Evolutionary conservation across 2,888 invertebrate species (phyloP), one percentile per base, ranked within the genome.

Genomic region (Ferdinandea cuprea): DNA sequence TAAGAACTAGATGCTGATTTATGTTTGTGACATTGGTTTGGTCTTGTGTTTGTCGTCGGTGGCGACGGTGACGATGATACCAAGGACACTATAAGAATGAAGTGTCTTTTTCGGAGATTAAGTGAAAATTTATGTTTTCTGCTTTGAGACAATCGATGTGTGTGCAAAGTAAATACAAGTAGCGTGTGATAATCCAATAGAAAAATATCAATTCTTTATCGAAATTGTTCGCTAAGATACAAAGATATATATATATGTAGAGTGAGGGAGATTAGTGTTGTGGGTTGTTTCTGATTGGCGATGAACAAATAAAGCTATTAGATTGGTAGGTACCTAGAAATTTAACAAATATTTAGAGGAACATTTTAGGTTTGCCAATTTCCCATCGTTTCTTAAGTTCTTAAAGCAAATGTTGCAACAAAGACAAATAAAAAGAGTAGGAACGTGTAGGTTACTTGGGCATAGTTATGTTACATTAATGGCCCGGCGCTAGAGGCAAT

Each of bases 31-130:
- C 21, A 54, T 15, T 54, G 37, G 40, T 37, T n/a, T n/a, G n/a
- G 35, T 25, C 21, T 13, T 50, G 9, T 48, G 8, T 44, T 4
- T 30, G n/a, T 54, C 5, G 25, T 2, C 25, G 5, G 44, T 5
- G 8, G 13, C 46, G 17, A 63, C 50, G 61, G 25, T 66, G 81
- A 77, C 65, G 71, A n/a, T n/a, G n/a, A n/a, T n/a, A n/a, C 65
- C 83, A 83, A 83, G 83, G 78, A 83, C 83, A 73, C 61, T 40
- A 7, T 63, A 61, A 54, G 83, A 77, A 77, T 78, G 66, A 78
- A 73, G 83, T 78, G 78, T 78, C 78, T 78, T 66, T 35, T n/a
- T n/a, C n/a, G 59, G 78, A 78, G 83, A 83, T 83, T 83, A 83
- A 78, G 78, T 78, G 59, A 50, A 73, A 83, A 83, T 83, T 73